Percentiles rank a stretch among this genome's conserved stretches.
These are phyloP conservation scores for Arge pagana DNA, from an alignment of 2,888 invertebrate genomes.

Conservation along the genomic window DNA sequence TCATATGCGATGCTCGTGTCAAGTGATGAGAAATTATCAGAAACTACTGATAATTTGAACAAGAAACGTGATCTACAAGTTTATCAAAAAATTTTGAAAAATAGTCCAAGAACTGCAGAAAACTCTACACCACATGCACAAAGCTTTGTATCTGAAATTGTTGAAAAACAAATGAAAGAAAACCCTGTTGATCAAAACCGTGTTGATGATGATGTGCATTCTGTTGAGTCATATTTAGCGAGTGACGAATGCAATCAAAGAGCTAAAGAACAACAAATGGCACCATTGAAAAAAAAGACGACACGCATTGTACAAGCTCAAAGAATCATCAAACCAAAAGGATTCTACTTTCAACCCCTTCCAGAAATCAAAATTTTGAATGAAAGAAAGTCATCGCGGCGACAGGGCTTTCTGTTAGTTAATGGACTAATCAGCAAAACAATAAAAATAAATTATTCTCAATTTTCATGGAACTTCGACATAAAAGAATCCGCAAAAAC, in stretches of 20 bases:
- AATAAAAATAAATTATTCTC: conserved; percentile 8
- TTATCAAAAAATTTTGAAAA: conserved; percentile 4
- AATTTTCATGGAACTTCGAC: conserved; percentile 12
- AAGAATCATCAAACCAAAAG: conserved; percentile 3
- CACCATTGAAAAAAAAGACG: conserved; percentile 8
- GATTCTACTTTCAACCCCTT: conserved; percentile 10
- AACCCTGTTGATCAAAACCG: conserved; percentile 6
- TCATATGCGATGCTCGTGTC: conserved; percentile 4
- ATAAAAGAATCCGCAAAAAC: background rate
- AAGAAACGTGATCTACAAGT: background rate
- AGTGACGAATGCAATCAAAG: conserved; percentile 1
- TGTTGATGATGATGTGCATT: background rate
- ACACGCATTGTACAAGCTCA: background rate
- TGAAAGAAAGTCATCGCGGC: conserved; percentile 6
- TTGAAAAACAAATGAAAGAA: conserved; percentile 2
- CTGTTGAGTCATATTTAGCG: background rate
- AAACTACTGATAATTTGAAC: background rate
- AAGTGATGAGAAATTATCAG: conserved; percentile 1
- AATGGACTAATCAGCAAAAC: conserved; percentile 13
- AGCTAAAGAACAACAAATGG: conserved; percentile 1
- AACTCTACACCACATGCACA: background rate
- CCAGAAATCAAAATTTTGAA: conserved; percentile 9
- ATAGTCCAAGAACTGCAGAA: conserved; percentile 3
- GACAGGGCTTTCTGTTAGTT: conserved; percentile 8
- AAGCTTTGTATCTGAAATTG: conserved; percentile 1